A percentile compares a stretch with the other conserved stretches of the same genome.
Conservation (phyloP, 2,797 vertebrate genomes). For the Micropoecilia bifurca region DNA sequence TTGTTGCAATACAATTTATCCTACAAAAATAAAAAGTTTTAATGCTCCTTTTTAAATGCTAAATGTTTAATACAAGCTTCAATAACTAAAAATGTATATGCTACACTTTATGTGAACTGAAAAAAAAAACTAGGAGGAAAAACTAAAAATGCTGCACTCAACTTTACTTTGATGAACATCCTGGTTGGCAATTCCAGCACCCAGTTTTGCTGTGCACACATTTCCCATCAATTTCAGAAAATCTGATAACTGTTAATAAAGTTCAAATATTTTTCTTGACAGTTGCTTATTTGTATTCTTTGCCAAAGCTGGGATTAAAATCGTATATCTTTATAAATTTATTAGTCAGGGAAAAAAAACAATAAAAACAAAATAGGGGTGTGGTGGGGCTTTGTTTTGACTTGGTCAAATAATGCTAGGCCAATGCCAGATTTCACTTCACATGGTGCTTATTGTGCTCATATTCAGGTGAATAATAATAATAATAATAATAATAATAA, state of each 20-base stretch:
- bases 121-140: not conserved
- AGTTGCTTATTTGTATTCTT: not conserved
- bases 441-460: no score
- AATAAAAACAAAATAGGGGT: not conserved
- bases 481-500: no score
- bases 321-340: not conserved
- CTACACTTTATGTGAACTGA: not conserved
- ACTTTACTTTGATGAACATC: not conserved
- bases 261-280: not conserved
- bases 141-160: not conserved
- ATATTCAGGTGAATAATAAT: no score
- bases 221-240: not conserved
- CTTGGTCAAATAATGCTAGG: no score
- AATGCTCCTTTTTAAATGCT: not conserved
- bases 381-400: no score
- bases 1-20: slow-evolving; percentile 26
- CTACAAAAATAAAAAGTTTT: not conserved
- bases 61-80: not conserved
- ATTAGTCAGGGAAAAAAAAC: not conserved
- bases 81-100: not conserved
- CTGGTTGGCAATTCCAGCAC: not conserved
- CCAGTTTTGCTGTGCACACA: not conserved
- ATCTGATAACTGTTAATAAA: not conserved
- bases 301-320: not conserved
- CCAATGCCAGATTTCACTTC: no score